Evolutionary conservation across 2,113 vertebrate species (phyloP).

Genomic region (Leiothrix lutea): DNA sequence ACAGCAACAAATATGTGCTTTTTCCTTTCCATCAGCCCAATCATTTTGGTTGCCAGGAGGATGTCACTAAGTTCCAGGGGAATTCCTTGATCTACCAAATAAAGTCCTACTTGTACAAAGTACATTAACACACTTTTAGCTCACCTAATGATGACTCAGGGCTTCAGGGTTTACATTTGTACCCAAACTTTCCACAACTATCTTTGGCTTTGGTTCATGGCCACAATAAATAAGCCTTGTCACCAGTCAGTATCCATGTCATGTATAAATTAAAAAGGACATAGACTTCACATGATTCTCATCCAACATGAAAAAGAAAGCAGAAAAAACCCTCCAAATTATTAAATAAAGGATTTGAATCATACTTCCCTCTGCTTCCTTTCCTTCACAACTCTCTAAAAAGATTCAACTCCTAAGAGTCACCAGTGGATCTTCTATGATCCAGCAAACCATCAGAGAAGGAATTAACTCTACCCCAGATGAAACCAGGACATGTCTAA

Average conservation of each 20-base stretch:
- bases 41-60: neutral
- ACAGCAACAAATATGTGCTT: neutral
- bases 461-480: neutral
- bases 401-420: neutral
- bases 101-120: neutral
- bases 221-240: neutral
- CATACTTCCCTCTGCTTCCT: neutral
- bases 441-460: neutral
- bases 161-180: neutral
- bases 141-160: neutral
- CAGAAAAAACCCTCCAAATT: neutral
- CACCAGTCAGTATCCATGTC: neutral
- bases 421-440: neutral
- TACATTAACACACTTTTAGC: neutral
- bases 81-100: neutral
- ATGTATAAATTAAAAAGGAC: neutral
- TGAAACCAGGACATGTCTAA: neutral
- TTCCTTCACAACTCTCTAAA: neutral
- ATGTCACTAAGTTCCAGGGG: neutral
- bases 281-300: neutral
- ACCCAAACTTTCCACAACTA: neutral
- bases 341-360: neutral
- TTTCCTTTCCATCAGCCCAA: neutral
- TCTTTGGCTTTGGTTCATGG: neutral
- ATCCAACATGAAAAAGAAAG: neutral